These are phyloP conservation scores for Montipora foliosa DNA, from an alignment of 64 coral and sea anemone genomes.

Conservation along the genomic window DNA sequence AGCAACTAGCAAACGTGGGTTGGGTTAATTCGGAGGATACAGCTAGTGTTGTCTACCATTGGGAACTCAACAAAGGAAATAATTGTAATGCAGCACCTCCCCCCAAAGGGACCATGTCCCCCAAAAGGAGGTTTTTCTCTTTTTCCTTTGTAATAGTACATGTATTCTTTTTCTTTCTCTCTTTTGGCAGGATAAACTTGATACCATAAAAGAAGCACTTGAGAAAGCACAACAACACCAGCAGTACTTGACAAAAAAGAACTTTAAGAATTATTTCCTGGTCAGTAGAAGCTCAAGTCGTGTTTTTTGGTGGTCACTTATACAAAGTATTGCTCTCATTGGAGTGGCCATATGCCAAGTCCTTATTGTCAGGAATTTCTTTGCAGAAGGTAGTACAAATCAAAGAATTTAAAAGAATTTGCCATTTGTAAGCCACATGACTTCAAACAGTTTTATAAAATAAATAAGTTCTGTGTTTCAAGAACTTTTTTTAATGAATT, in stretches of 20 bases:
- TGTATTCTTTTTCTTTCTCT: background rate
- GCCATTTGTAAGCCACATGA: background rate
- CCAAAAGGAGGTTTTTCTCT: too few species aligned
- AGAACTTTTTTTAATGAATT: too few species aligned
- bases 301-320: constrained; percentile 93
- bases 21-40: too few species aligned
- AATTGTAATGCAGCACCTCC: too few species aligned
- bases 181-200: constrained; percentile 58
- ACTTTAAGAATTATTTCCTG: constrained; percentile 61
- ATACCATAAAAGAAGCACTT: constrained; percentile 54
- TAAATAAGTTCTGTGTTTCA: too few species aligned
- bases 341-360: constrained; percentile 87
- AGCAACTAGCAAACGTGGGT: too few species aligned
- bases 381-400: constrained; percentile 68
- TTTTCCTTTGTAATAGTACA: too few species aligned
- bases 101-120: too few species aligned
- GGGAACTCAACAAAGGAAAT: too few species aligned
- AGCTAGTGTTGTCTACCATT: too few species aligned
- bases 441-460: background rate
- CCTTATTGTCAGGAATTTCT: constrained; percentile 87
- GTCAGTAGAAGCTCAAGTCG: constrained; percentile 73
- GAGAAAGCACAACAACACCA: constrained; percentile 78
- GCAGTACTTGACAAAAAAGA: constrained; percentile 70
- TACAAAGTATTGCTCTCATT: constrained; percentile 87
- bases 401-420: constrained; percentile 25